Percentiles rank a stretch among this genome's conserved stretches.
These are phyloP conservation scores for Elymnias hypermnestra DNA, from an alignment of 1,140 invertebrate genomes.

Conservation along the genomic window DNA sequence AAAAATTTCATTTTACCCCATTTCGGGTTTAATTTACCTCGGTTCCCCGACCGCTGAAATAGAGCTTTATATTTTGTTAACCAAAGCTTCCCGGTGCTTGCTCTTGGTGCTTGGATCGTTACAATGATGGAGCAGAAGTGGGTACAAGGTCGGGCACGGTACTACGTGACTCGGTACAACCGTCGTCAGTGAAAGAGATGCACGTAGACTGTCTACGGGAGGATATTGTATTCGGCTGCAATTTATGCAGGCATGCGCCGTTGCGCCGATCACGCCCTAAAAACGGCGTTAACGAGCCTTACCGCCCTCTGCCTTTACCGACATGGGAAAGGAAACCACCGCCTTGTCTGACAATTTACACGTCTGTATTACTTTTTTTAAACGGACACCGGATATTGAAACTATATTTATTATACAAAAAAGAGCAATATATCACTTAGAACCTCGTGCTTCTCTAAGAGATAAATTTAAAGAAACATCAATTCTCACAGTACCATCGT, in stretches of 20 bases:
- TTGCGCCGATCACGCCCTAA: constrained; percentile 68
- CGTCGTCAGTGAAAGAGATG: constrained; percentile 34
- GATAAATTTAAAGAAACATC: too few relatives aligned
- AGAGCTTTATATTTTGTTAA: too few relatives aligned
- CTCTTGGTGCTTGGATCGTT: neutral
- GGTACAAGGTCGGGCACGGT: constrained; percentile 43
- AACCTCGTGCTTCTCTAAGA: too few relatives aligned
- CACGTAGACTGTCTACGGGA: constrained; percentile 35
- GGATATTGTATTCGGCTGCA: constrained; percentile 50
- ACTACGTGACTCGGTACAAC: constrained; percentile 28
- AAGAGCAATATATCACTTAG: too few relatives aligned
- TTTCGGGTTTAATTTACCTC: too few relatives aligned
- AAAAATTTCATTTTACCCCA: too few relatives aligned
- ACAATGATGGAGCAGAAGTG: constrained; percentile 36
- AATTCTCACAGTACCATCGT: too few relatives aligned
- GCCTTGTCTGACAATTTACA: constrained; percentile 35
- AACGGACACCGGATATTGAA: too few relatives aligned
- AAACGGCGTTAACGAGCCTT: constrained; percentile 60
- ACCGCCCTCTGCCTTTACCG: constrained; percentile 36
- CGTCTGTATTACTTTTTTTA: constrained; percentile 9
- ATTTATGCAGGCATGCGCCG: constrained; percentile 69
- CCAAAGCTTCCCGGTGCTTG: too few relatives aligned
- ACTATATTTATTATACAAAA: too few relatives aligned
- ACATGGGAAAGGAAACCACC: constrained; percentile 57
- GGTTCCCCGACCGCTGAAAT: too few relatives aligned